These are phyloP conservation scores for Cepphus grylle DNA, from an alignment of 2,113 vertebrate genomes.

Conservation along the genomic window DNA sequence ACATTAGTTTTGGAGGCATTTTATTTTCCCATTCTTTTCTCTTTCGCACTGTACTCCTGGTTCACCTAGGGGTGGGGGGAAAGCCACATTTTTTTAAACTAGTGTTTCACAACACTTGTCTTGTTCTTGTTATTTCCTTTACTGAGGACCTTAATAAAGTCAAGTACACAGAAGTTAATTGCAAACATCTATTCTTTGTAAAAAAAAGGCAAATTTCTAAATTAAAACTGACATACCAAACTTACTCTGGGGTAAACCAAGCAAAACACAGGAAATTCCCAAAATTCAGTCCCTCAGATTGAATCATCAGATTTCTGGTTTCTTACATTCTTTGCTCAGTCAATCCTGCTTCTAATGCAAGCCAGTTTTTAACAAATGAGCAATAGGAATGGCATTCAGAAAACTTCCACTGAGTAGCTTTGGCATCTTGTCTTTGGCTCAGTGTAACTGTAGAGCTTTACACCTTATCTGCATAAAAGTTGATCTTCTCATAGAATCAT, in stretches of 20 bases:
- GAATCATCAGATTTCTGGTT: not conserved
- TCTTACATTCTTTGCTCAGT: not conserved
- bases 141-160: not conserved
- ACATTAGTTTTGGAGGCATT: not conserved
- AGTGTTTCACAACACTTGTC: not conserved
- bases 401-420: not conserved
- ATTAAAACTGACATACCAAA: not conserved
- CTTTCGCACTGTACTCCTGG: not conserved
- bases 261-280: not conserved
- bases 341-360: not conserved
- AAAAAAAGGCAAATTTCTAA: not conserved
- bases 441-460: not conserved
- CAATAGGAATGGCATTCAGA: not conserved
- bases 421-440: not conserved
- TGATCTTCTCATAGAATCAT: not conserved
- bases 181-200: not conserved
- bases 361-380: not conserved
- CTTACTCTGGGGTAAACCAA: not conserved
- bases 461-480: not conserved
- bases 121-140: not conserved
- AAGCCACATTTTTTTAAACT: not conserved
- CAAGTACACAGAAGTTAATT: not conserved
- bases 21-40: not conserved
- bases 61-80: accelerated
- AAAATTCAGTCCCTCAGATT: not conserved